Evolutionary conservation across 2,888 invertebrate genomes (phyloP).

Genomic region (Drosophila trichaetosa): DNA sequence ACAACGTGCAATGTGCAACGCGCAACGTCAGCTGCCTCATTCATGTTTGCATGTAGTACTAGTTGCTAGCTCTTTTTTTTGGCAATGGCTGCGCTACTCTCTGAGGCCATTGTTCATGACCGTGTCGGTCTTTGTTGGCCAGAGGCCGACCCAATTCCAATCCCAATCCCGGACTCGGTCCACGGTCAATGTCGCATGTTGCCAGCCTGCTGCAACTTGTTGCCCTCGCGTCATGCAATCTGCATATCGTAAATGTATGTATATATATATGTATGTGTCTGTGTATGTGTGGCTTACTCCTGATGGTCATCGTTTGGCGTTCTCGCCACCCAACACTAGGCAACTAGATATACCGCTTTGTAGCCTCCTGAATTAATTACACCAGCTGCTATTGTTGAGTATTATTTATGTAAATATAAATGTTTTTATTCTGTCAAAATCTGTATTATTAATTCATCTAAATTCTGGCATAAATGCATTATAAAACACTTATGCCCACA

Average conservation of each 20-base stretch:
- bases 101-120: constrained; percentile 47
- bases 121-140: constrained; percentile 48
- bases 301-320: constrained; percentile 20
- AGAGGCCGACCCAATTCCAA: constrained; percentile 18
- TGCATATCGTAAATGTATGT: constrained; percentile 26
- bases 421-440: background rate
- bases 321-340: constrained; percentile 25
- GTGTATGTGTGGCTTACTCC: constrained; percentile 2
- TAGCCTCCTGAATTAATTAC: background rate
- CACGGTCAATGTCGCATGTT: constrained; percentile 31
- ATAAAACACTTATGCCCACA: background rate
- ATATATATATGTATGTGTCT: background rate
- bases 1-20: constrained; percentile 29
- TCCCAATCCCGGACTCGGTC: background rate
- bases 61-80: constrained; percentile 51
- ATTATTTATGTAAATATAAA: background rate
- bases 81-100: constrained; percentile 34
- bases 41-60: constrained; percentile 66
- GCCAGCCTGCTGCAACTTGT: constrained; percentile 47
- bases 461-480: background rate
- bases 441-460: background rate
- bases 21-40: constrained; percentile 47
- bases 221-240: constrained; percentile 53
- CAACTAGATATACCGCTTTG: background rate
- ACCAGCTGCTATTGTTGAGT: background rate